Percentiles rank a stretch among this genome's conserved stretches.
These are phyloP conservation scores for Xyrauchen texanus DNA, from an alignment of 2,113 vertebrate genomes.

Conservation along the genomic window DNA sequence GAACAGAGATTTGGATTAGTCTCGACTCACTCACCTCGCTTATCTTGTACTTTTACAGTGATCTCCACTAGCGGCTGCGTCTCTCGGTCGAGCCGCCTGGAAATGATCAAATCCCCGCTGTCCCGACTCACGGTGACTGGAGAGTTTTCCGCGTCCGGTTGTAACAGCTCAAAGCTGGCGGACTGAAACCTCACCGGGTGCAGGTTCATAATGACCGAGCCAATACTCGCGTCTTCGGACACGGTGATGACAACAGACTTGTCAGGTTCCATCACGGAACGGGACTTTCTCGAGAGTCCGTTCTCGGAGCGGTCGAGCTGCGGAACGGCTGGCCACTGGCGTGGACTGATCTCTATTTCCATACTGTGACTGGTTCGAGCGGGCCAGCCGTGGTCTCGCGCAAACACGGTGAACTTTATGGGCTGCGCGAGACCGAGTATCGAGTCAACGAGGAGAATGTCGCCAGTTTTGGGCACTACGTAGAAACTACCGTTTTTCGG, in stretches of 20 bases:
- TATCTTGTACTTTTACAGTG: constrained; percentile 80
- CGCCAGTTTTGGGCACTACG: constrained; percentile 85
- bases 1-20: constrained; percentile 2
- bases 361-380: constrained; percentile 76
- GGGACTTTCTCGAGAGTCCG: constrained; percentile 60
- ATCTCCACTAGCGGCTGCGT: constrained; percentile 76
- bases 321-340: constrained; percentile 64
- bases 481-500: constrained; percentile 83
- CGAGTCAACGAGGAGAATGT: constrained; percentile 84
- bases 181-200: constrained; percentile 73
- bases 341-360: constrained; percentile 75
- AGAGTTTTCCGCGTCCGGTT: constrained; percentile 73
- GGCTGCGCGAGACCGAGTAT: constrained; percentile 77
- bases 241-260: constrained; percentile 73
- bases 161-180: constrained; percentile 77
- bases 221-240: constrained; percentile 80
- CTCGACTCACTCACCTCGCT: constrained; percentile 71
- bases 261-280: constrained; percentile 68
- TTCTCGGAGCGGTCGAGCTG: background rate
- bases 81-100: constrained; percentile 80
- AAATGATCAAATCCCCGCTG: constrained; percentile 80
- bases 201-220: constrained; percentile 78
- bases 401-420: constrained; percentile 78
- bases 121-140: constrained; percentile 79
- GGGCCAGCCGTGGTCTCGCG: constrained; percentile 82